Evolutionary conservation across 2,113 vertebrate species (phyloP).

Genomic region (Zosterops hypoxanthus): DNA sequence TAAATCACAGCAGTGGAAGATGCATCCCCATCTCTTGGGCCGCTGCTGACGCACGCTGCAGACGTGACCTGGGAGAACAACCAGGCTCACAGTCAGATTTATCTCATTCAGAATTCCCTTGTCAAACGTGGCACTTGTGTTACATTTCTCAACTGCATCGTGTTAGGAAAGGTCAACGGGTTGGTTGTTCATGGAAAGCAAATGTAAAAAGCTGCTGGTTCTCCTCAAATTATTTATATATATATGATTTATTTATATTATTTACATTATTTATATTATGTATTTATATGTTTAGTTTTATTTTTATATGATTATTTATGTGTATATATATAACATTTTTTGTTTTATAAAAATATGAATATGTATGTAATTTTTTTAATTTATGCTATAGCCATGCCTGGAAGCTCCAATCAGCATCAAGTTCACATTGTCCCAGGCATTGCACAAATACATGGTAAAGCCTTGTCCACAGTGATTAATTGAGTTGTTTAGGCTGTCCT

Average conservation of each 20-base stretch:
- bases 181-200: neutral
- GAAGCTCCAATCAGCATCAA: neutral
- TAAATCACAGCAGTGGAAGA: neutral
- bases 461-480: neutral
- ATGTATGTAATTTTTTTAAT: neutral
- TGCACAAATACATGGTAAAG: neutral
- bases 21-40: neutral
- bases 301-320: neutral
- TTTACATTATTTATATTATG: neutral
- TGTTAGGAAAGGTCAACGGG: neutral
- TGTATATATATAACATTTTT: neutral
- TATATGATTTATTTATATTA: neutral
- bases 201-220: neutral
- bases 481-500: neutral
- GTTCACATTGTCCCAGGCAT: neutral
- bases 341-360: neutral
- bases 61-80: neutral
- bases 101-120: conserved; percentile 23
- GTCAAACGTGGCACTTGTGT: neutral
- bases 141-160: neutral
- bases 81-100: neutral
- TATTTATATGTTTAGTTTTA: neutral
- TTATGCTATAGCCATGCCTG: neutral
- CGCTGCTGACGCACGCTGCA: neutral
- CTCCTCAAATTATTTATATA: neutral